phyloP scores from a whole-genome alignment of 2,797 vertebrate genomes.

The Botia kubotai region DNA sequence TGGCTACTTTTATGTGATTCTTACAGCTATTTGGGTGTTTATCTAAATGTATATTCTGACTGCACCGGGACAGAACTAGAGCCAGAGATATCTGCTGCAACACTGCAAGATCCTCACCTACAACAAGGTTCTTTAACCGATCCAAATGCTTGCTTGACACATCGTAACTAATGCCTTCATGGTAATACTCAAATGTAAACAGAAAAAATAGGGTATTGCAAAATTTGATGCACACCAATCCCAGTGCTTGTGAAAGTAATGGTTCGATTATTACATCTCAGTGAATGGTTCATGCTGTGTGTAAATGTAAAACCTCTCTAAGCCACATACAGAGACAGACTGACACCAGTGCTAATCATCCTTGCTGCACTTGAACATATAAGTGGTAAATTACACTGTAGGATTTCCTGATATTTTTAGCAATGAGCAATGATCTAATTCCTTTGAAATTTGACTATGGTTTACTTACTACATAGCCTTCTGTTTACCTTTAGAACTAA shows the following conservation, averaged over 20 bases:
- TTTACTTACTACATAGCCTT: not conserved
- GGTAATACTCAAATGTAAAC: not conserved
- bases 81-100: slow-evolving; percentile 87
- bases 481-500: not conserved
- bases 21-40: not conserved
- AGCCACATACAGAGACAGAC: slow-evolving; percentile 45
- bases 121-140: slow-evolving; percentile 90
- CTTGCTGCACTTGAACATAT: slow-evolving; percentile 10
- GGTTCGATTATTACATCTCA: slow-evolving; percentile 25
- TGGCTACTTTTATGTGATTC: not conserved
- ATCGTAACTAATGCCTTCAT: slow-evolving; percentile 1
- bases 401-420: slow-evolving; percentile 14
- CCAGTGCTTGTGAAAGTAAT: slow-evolving; percentile 13
- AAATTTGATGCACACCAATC: not conserved
- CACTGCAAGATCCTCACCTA: slow-evolving; percentile 85
- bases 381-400: slow-evolving; percentile 21
- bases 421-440: slow-evolving; percentile 30
- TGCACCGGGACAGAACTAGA: slow-evolving; percentile 79
- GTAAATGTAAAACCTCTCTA: slow-evolving; percentile 43
- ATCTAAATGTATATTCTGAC: not conserved
- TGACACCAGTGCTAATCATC: slow-evolving; percentile 40
- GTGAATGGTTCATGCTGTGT: slow-evolving; percentile 47
- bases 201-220: slow-evolving; percentile 28
- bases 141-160: not conserved
- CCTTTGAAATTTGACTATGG: not conserved